Evolutionary conservation across 2,113 vertebrate genomes (phyloP).

Genomic region (Hippoglossus stenolepis): DNA sequence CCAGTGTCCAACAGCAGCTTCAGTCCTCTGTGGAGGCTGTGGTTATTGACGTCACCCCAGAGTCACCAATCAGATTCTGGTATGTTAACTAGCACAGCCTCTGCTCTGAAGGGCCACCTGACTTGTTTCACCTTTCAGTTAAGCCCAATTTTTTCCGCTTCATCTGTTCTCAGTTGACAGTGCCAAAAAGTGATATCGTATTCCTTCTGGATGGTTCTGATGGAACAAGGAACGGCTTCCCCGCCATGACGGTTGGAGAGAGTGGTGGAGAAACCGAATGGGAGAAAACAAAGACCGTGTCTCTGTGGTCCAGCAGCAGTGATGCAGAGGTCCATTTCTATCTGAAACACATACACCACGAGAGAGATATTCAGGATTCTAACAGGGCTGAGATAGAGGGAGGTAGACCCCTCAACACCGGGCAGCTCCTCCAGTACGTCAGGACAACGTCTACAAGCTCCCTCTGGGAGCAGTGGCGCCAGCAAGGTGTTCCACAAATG

Average conservation of each 20-base stretch:
- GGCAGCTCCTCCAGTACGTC: slow-evolving; percentile 63
- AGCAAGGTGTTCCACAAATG: slow-evolving; percentile 84
- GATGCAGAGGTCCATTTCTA: background rate
- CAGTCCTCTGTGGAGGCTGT: slow-evolving; percentile 14
- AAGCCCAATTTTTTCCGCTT: too few species aligned
- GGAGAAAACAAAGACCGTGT: slow-evolving; percentile 54
- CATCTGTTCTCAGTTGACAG: slow-evolving; percentile 30
- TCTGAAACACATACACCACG: slow-evolving; percentile 47
- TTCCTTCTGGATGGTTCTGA: slow-evolving; percentile 87
- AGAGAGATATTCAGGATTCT: slow-evolving; percentile 24
- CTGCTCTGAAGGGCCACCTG: background rate
- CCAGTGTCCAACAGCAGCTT: slow-evolving; percentile 29
- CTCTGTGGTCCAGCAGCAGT: slow-evolving; percentile 55
- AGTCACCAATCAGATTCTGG: slow-evolving; percentile 20
- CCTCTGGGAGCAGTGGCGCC: too few species aligned
- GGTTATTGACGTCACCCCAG: background rate
- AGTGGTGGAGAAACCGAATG: slow-evolving; percentile 62
- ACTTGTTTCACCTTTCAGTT: too few species aligned
- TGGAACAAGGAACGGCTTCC: slow-evolving; percentile 16
- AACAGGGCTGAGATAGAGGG: slow-evolving; percentile 62
- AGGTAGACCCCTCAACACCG: slow-evolving; percentile 62
- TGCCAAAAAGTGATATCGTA: slow-evolving; percentile 87
- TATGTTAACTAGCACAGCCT: background rate
- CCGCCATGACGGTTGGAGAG: slow-evolving; percentile 47
- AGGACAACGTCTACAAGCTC: slow-evolving; percentile 75